phyloP scores from a whole-genome alignment of 1,140 invertebrate species.

The Phenacoccus solenopsis region DNA sequence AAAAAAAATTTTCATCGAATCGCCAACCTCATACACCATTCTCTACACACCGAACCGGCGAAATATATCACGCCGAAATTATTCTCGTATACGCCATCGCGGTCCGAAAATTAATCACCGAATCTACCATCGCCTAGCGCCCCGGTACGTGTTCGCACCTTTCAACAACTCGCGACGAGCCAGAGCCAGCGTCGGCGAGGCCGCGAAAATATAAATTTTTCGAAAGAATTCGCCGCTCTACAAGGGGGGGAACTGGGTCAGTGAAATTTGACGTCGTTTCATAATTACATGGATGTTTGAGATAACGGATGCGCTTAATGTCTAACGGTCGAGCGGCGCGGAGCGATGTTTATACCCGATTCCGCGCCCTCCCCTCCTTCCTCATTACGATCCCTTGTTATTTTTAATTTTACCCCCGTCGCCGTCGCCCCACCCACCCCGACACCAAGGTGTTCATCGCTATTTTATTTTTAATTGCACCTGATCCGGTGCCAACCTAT shows the following conservation, averaged over 20 bases:
- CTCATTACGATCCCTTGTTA: not conserved
- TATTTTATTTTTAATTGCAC: conserved; percentile 18
- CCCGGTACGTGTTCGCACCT: not conserved
- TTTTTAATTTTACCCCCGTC: conserved; percentile 16
- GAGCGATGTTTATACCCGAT: not conserved
- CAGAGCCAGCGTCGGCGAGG: not conserved
- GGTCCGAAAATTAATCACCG: not conserved
- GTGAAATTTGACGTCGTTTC: conserved; percentile 16
- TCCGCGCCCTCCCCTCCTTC: not conserved
- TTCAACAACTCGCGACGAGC: not conserved
- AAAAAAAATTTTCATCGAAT: not conserved
- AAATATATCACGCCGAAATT: not conserved
- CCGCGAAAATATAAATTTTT: not conserved
- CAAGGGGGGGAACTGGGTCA: conserved; percentile 3
- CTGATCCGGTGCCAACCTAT: conserved; percentile 15
- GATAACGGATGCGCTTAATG: conserved; percentile 5
- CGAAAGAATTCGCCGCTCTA: not conserved
- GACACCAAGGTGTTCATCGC: not conserved
- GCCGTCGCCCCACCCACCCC: too few relatives aligned
- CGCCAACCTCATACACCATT: too few relatives aligned
- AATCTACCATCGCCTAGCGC: not conserved
- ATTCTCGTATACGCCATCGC: not conserved
- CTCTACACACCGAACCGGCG: too few relatives aligned
- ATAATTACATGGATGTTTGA: conserved; percentile 17
- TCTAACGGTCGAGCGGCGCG: not conserved